Base-by-base conservation (phyloP, 35 echinoderm and acorn worm species). In the Heliocidaris tuberculata region DNA sequence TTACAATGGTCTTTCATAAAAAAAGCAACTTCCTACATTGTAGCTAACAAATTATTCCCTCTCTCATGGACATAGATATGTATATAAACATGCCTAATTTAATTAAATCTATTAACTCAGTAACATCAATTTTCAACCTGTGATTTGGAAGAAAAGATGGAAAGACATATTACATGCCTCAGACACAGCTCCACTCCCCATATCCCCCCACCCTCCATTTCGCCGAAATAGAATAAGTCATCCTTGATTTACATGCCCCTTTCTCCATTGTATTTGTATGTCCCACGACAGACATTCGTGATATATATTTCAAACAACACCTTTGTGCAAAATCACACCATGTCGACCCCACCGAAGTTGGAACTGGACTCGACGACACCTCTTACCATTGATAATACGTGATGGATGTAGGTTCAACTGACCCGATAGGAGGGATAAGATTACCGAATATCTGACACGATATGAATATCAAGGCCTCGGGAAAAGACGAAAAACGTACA, bases 401-500 rank as follows among this genome's bases (percentile, higher is more conserved):
- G 87, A 89, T 32, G 87, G 87, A 89, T 89, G 87, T n/a, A 47
- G 31, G 15, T 89, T 89, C 15, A 30, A 89, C 35, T 89, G 87
- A 89, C 87, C 87, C 87, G 29, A 89, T 89, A 89, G 31, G 31
- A 47, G 0, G 87, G 87, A 89, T 89, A 47, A n/a, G 47, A 89
- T 89, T 89, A 89, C 86, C 31, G 87, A 32, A 89, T 47, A 89
- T 89, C 87, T 89, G 87, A 89, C 47, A 48, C 87, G 87, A 89
- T 89, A 89, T 89, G 87, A 89, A 89, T 89, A 89, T 89, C 87
- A 89, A 47, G 31, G 31, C 87, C 87, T 89, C 87, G 15, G 21
- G 87, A 47, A 6, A 89, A 89, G 24, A 78, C 7, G 6, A 7
- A n/a, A 19, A n/a, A n/a, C 19, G 21, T 78, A n/a, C 19, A n/a